Conservation (phyloP, 1,140 invertebrate species). For the Heliconius himera region DNA sequence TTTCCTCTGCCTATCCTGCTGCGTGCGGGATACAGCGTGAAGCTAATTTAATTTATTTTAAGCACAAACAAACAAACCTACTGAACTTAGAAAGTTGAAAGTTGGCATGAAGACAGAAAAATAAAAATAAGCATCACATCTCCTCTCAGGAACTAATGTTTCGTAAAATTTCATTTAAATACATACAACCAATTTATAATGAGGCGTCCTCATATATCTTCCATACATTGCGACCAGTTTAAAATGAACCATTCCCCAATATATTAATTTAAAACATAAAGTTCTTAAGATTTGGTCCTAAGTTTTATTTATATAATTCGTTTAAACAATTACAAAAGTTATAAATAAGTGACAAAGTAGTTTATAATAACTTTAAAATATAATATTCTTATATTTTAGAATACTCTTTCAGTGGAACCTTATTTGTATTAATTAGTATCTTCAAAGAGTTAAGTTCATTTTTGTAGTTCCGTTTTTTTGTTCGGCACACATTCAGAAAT, state of each 20-base stretch:
- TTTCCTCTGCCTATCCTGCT: too few species aligned
- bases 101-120: too few species aligned
- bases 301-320: background rate
- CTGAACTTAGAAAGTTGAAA: too few species aligned
- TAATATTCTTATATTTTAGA: slow-evolving; percentile 38
- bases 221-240: background rate
- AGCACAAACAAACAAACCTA: too few species aligned
- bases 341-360: background rate
- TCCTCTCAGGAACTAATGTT: background rate
- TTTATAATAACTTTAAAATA: background rate
- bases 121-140: background rate
- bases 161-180: background rate
- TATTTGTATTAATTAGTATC: slow-evolving; percentile 54
- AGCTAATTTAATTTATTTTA: too few species aligned
- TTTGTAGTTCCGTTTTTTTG: background rate
- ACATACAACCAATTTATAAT: background rate
- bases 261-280: background rate
- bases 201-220: background rate
- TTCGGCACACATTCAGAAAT: background rate
- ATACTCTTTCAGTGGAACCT: slow-evolving; percentile 56
- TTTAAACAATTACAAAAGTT: slow-evolving; percentile 6
- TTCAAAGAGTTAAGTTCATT: background rate
- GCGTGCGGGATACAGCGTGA: too few species aligned
- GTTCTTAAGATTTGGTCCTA: background rate
- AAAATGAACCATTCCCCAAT: background rate